Conservation (phyloP, 2,113 vertebrate genomes). For the Monarcha castaneiventris region DNA sequence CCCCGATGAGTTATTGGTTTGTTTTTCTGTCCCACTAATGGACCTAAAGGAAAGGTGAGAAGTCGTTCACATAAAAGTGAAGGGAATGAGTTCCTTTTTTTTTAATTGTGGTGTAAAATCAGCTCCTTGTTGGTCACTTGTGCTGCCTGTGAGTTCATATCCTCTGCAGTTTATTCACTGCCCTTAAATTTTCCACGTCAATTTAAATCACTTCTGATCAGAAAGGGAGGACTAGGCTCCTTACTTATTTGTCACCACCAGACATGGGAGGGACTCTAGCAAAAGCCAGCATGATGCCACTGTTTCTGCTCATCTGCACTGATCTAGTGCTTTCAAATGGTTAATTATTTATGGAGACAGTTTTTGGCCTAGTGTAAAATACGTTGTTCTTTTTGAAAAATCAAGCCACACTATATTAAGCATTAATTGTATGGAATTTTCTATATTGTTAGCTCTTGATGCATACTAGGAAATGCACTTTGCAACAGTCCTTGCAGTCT, state of each 20-base stretch:
- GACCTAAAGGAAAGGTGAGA: not conserved
- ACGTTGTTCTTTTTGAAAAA: not conserved
- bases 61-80: not conserved
- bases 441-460: not conserved
- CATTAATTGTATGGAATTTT: not conserved
- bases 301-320: not conserved
- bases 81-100: not conserved
- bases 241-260: not conserved
- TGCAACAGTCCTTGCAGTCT: not conserved
- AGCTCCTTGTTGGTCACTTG: not conserved
- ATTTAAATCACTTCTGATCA: not conserved
- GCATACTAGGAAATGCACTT: not conserved
- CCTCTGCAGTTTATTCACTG: not conserved
- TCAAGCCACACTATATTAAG: not conserved
- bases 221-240: not conserved
- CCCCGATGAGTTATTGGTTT: not conserved
- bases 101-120: not conserved
- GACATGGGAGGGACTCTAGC: not conserved
- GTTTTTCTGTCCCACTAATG: not conserved
- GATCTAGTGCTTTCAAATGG: not conserved
- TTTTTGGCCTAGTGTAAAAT: not conserved
- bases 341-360: conserved; percentile 21
- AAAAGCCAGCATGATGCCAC: not conserved
- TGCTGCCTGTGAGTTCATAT: not conserved
- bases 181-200: not conserved